phyloP scores from a whole-genome alignment of 2,797 vertebrate species.

The Gymnoscopelus braueri region DNA sequence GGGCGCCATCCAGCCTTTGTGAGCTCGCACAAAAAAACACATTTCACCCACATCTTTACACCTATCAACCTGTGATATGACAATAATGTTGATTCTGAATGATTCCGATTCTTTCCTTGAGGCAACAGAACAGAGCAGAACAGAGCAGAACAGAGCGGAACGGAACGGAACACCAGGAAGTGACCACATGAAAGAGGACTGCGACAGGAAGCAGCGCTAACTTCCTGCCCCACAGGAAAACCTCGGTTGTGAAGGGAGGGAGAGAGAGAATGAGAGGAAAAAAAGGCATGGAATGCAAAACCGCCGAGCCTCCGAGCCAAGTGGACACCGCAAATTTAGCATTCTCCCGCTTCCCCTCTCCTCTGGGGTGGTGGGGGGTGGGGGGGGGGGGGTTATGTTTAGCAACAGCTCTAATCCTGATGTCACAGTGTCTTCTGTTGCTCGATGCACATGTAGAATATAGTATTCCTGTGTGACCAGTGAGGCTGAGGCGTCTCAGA shows the following conservation, averaged over 20 bases:
- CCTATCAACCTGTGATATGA: too few relatives aligned
- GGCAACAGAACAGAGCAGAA: conserved; percentile 59
- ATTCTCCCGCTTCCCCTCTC: not conserved
- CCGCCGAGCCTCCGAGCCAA: conserved; percentile 55
- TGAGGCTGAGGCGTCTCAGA: conserved; percentile 9
- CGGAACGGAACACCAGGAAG: conserved; percentile 79
- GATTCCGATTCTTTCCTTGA: conserved; percentile 19
- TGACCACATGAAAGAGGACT: conserved; percentile 85
- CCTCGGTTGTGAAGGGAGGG: conserved; percentile 65
- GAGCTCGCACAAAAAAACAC: too few relatives aligned
- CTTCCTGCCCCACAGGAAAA: conserved; percentile 85
- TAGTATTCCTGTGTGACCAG: conserved; percentile 46
- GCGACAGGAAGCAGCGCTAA: conserved; percentile 80
- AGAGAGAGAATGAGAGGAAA: conserved; percentile 27
- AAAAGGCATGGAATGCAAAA: conserved; percentile 73
- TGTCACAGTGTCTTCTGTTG: conserved; percentile 45
- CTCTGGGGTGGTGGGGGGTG: not conserved
- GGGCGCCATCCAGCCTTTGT: too few relatives aligned
- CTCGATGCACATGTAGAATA: conserved; percentile 27
- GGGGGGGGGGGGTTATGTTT: conserved; percentile 44
- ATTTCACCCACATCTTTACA: too few relatives aligned
- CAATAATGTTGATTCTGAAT: too few relatives aligned
- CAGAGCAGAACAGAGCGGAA: conserved; percentile 52
- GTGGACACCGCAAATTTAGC: conserved; percentile 49
- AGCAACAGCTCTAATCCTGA: conserved; percentile 42